phyloP scores from a whole-genome alignment of 2,113 vertebrate genomes.

The Callipepla californica region DNA sequence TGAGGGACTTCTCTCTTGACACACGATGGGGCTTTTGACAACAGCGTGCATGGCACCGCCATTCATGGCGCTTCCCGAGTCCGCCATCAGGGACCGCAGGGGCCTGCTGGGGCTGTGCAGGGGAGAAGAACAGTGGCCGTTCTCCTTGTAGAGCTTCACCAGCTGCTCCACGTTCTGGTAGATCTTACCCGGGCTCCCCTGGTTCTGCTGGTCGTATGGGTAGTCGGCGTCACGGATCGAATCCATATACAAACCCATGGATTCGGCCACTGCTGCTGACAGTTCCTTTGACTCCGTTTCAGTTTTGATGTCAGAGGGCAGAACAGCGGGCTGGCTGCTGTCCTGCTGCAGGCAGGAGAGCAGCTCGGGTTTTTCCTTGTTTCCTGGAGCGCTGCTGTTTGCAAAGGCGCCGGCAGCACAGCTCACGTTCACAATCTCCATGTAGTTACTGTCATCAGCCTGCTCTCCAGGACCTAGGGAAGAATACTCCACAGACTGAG shows the following conservation, averaged over 20 bases:
- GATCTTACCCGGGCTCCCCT: conserved; percentile 87
- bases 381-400: conserved; percentile 83
- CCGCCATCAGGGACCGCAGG: conserved; percentile 75
- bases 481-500: conserved; percentile 84
- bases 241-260: conserved; percentile 99
- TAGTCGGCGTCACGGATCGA: conserved; percentile 92
- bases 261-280: conserved; percentile 95
- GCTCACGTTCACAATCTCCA: conserved; percentile 91
- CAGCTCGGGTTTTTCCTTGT: conserved; percentile 87
- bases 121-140: conserved; percentile 76
- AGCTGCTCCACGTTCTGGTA: conserved; percentile 87
- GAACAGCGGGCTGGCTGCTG: conserved; percentile 81
- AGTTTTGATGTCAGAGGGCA: conserved; percentile 87
- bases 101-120: conserved; percentile 72
- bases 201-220: conserved; percentile 86
- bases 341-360: conserved; percentile 86
- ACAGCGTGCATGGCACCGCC: conserved; percentile 80
- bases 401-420: conserved; percentile 81
- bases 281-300: conserved; percentile 97
- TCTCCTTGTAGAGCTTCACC: conserved; percentile 85
- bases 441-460: conserved; percentile 84
- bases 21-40: conserved; percentile 78
- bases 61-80: conserved; percentile 79
- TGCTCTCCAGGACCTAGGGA: conserved; percentile 80
- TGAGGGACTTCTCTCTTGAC: conserved; percentile 83